Evolutionary conservation across 2,888 invertebrate species (phyloP), one percentile per base, ranked within the genome.

Genomic region (Trichogramma dendrolimi): DNA sequence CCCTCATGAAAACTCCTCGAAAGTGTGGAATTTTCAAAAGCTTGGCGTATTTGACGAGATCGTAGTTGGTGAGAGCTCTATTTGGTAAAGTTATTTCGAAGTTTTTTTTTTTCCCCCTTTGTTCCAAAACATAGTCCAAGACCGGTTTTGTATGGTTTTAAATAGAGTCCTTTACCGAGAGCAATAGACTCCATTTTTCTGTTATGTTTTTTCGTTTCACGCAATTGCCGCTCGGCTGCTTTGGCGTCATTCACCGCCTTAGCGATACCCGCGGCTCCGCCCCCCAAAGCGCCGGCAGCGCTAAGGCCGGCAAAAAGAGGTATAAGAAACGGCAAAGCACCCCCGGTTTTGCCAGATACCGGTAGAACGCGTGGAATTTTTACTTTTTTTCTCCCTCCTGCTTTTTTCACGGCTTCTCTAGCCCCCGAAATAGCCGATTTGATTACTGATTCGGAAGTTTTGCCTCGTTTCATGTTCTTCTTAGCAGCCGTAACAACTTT

Each of bases 141-240:
- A 27, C 59, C 53, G 38, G 46, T 43, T n/a, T 47, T 57, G 40
- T 49, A 58, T 5, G 52, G 59, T 49, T 51, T 58, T 6, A 68
- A 39, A 46, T 67, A 60, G n/a, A 72, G 61, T 39, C 71, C 70
- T 42, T 67, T 62, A 5, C 70, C 71, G 4, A 75, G 56, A 39
- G 72, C 74, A 50, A 76, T 74, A 51, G 72, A 67, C 71, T 79
- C 78, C 75, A 78, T 77, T n/a, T 64, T 66, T 67, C 69, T 63
- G 67, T 79, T 79, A 63, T 76, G 77, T 5, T 75, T 68, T 55
- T 70, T 58, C 39, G 64, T 68, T 68, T 79, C 76, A 14, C 67
- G 61, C 48, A 75, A 66, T 64, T 71, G 60, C 65, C 73, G 64
- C 69, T 70, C 67, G 6, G 75, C 75, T 52, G 57, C 61, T 63